Evolutionary conservation across 2,113 vertebrate genomes (phyloP), one percentile per base, ranked within the genome.

Genomic region (Odocoileus virginianus): DNA sequence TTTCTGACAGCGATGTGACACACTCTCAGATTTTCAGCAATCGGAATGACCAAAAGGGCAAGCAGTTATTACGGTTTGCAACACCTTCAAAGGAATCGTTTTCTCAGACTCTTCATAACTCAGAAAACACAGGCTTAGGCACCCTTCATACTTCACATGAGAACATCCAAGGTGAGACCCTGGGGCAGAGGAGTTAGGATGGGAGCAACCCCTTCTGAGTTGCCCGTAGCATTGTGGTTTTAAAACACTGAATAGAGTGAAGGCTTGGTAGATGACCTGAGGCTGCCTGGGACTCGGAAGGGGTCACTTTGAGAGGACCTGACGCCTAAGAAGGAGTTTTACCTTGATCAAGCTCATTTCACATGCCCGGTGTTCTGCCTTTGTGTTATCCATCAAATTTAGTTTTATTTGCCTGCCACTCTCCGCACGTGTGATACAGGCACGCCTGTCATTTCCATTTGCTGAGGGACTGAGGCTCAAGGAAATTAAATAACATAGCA

Each of bases 121-220:
- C 89, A 30, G 97, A 94, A 19, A 43, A 27, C 43, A 5, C 10
- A 28, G 78, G 61, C 19, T 0, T 25, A 30, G 55, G 94, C 21
- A 27, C 71, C 5, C 10, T 93, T 36, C 43, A 43, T 50, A 13
- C 89, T 27, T 97, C 91, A 13, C 78, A 28, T 19, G 95, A 96
- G 91, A 94, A 71, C 17, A 23, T 93, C 92, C 93, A 96, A 97
- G 98, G 97, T 23, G 36, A 89, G 78, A 94, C 25, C 0, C 91
- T 21, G 58, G 57, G 58, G n/a, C 47, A 86, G 23, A 40, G 67
- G 10, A 33, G 7, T 50, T 82, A 76, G 45, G 6, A 50, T 25
- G n/a, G 81, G 15, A 40, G 7, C 16, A 25, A 7, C 36, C 43
- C 25, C 36, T 19, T 92, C 55, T 16, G n/a, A 19, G 11, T 23